Conservation (phyloP, 2,888 invertebrate genomes). For the Mythimna lalbum region DNA sequence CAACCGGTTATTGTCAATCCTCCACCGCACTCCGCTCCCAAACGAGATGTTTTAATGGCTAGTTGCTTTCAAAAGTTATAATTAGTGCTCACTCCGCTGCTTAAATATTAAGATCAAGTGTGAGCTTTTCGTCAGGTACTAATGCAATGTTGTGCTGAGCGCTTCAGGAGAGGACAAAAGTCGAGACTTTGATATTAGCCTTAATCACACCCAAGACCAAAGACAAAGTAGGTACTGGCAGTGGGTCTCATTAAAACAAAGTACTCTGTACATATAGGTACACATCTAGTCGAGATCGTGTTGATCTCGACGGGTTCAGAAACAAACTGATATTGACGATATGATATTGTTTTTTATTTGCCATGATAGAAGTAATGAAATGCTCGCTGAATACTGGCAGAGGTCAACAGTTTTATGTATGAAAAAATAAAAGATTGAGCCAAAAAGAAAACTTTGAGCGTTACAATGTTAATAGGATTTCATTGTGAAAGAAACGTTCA, state of each 20-base stretch:
- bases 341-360: background rate
- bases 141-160: background rate
- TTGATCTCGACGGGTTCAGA: background rate
- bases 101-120: slow-evolving; percentile 29
- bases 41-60: slow-evolving; percentile 40
- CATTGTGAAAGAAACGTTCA: slow-evolving; percentile 50
- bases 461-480: slow-evolving; percentile 50
- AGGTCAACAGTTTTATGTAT: background rate
- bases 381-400: background rate
- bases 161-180: background rate
- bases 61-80: slow-evolving; percentile 42
- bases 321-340: background rate
- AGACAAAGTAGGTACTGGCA: background rate
- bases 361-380: background rate
- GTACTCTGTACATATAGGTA: background rate
- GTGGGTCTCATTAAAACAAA: background rate
- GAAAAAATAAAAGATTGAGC: background rate
- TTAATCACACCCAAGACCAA: background rate
- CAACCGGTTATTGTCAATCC: slow-evolving; percentile 59
- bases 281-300: background rate
- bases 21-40: slow-evolving; percentile 11
- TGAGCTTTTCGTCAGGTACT: slow-evolving; percentile 10
- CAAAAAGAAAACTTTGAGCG: slow-evolving; percentile 24
- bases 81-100: slow-evolving; percentile 20
- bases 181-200: background rate